These are phyloP conservation scores for Cryptus armator DNA, from an alignment of 2,888 invertebrate genomes.

Conservation along the genomic window DNA sequence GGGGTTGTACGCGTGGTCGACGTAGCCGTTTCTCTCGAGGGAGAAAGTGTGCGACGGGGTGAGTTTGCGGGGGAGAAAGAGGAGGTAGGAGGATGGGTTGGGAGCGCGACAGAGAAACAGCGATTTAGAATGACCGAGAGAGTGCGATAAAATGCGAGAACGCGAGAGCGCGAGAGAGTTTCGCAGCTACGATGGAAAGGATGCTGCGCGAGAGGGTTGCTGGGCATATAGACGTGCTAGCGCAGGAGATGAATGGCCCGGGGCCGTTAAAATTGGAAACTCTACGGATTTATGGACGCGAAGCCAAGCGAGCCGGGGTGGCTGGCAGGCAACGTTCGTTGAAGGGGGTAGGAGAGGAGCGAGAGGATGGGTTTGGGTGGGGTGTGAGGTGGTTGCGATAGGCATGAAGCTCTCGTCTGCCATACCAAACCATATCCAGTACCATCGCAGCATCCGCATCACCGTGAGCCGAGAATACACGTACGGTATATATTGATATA, in stretches of 20 bases:
- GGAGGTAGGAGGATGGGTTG: not conserved
- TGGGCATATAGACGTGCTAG: conserved; percentile 54
- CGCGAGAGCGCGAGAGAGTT: conserved; percentile 39
- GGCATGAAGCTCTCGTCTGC: conserved; percentile 61
- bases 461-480: conserved; percentile 24
- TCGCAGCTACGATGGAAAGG: conserved; percentile 30
- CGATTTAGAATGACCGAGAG: conserved; percentile 44
- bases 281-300: conserved; percentile 74
- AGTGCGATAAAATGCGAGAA: conserved; percentile 30
- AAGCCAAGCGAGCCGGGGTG: conserved; percentile 61
- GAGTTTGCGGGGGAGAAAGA: no score
- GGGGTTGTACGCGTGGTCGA: conserved; percentile 49
- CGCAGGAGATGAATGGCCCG: conserved; percentile 73
- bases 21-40: conserved; percentile 28
- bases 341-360: conserved; percentile 4
- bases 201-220: conserved; percentile 4
- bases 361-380: conserved; percentile 4
- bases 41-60: conserved; percentile 22
- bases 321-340: conserved; percentile 51
- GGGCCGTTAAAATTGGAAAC: conserved; percentile 76
- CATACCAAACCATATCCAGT: conserved; percentile 58
- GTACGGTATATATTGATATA: conserved; percentile 48
- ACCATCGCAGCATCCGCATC: conserved; percentile 37
- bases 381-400: conserved; percentile 58
- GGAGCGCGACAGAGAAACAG: conserved; percentile 54